Percentiles rank a stretch among this genome's conserved stretches.
Conservation (phyloP, 2,888 invertebrate species). For the Laspeyria flexula region DNA sequence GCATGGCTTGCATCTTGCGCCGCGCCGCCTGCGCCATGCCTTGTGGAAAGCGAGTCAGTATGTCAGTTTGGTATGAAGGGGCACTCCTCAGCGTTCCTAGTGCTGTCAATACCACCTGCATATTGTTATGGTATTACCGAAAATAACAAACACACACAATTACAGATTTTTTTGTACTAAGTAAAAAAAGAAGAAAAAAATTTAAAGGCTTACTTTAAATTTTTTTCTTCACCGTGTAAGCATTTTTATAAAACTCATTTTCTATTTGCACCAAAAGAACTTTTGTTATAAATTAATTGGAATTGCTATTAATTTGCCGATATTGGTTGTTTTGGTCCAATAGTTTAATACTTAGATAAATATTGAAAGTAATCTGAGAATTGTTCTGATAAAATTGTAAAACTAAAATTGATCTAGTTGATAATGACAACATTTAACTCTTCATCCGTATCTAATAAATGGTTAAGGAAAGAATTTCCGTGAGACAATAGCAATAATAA, state of each 20-base stretch:
- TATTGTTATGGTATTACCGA: slow-evolving; percentile 53
- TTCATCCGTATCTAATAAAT: not conserved
- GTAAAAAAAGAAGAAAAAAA: too few relatives aligned
- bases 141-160: slow-evolving; percentile 19
- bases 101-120: slow-evolving; percentile 58
- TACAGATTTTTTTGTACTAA: not conserved
- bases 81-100: slow-evolving; percentile 40
- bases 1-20: slow-evolving; percentile 24
- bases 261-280: too few relatives aligned
- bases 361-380: not conserved
- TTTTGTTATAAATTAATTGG: too few relatives aligned
- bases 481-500: not conserved
- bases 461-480: not conserved
- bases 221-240: too few relatives aligned
- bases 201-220: too few relatives aligned
- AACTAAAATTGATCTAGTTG: not conserved
- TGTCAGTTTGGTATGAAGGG: slow-evolving; percentile 69
- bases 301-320: too few relatives aligned
- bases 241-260: too few relatives aligned
- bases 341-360: too few relatives aligned
- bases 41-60: slow-evolving; percentile 84
- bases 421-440: not conserved
- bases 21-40: slow-evolving; percentile 18
- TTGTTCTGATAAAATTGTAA: not conserved
- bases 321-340: too few relatives aligned